These are phyloP conservation scores for Gnathonemus echidnorhynchus DNA, from an alignment of 2,113 vertebrate genomes.

Conservation along the genomic window DNA sequence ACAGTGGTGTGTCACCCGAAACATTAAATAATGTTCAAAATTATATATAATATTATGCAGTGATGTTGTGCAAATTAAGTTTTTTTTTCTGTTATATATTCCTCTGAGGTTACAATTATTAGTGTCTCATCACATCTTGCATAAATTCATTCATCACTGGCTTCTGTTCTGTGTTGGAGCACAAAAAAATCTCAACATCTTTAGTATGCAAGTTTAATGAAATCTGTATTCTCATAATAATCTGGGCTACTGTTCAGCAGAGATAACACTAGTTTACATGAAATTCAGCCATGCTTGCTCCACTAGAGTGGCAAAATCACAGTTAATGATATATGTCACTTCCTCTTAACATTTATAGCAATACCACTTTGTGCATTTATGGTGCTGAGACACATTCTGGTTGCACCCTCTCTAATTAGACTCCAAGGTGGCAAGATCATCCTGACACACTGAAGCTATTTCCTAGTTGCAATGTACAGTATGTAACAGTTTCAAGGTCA, in stretches of 20 bases:
- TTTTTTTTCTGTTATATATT: not conserved
- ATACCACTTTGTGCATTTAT: slow-evolving; percentile 44
- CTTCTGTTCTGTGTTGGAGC: not conserved
- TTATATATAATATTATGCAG: not conserved
- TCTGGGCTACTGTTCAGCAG: slow-evolving; percentile 31
- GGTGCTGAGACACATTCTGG: slow-evolving; percentile 55
- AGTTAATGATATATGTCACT: slow-evolving; percentile 56
- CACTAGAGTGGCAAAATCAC: slow-evolving; percentile 48
- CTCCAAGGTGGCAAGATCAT: slow-evolving; percentile 53
- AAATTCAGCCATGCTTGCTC: slow-evolving; percentile 39
- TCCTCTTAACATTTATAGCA: slow-evolving; percentile 52
- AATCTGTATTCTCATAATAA: slow-evolving; percentile 36
- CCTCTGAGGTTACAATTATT: not conserved
- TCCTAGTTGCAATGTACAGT: not conserved
- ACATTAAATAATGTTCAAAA: not conserved
- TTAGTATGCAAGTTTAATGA: not conserved
- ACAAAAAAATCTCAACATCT: not conserved
- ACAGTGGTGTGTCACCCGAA: not conserved
- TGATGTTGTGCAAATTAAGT: not conserved
- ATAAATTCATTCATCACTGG: not conserved
- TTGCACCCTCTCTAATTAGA: slow-evolving; percentile 47
- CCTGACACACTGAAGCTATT: slow-evolving; percentile 47
- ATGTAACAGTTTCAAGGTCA: not conserved
- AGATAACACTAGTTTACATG: slow-evolving; percentile 44
- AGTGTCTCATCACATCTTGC: not conserved